These are phyloP conservation scores for Tenthredo scrophulariae DNA, from an alignment of 2,888 invertebrate species.

Conservation along the genomic window DNA sequence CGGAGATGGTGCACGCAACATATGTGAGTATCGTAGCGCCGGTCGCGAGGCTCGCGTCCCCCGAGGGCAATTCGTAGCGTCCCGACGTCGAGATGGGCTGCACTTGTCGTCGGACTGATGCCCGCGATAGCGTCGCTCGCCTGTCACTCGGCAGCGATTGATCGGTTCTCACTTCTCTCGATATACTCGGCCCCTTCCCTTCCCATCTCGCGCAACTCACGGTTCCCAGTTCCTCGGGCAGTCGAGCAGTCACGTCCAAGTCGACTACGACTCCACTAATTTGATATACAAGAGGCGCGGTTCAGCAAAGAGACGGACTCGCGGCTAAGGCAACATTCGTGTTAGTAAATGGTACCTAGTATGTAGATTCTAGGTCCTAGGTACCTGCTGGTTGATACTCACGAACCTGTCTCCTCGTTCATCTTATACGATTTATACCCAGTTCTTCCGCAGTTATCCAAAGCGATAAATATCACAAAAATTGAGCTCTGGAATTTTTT, in stretches of 20 bases:
- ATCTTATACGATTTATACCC: conserved; percentile 44
- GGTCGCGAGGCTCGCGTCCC: conserved; percentile 57
- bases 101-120: conserved; percentile 72
- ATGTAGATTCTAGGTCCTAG: conserved; percentile 6
- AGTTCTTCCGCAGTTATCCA: conserved; percentile 31
- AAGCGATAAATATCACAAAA: conserved; percentile 31
- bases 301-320: conserved; percentile 58
- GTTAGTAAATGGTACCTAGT: conserved; percentile 40
- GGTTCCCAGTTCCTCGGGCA: conserved; percentile 7
- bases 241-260: conserved; percentile 7
- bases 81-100: conserved; percentile 56
- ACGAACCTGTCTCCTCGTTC: conserved; percentile 37
- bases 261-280: conserved; percentile 62
- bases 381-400: conserved; percentile 28
- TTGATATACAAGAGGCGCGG: conserved; percentile 62
- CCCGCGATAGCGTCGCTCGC: conserved; percentile 68
- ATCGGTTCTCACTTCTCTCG: conserved; percentile 68
- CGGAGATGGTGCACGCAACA: not conserved
- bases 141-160: conserved; percentile 72
- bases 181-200: conserved; percentile 53
- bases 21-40: conserved; percentile 43
- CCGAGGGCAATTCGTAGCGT: conserved; percentile 64
- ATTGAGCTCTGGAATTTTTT: not conserved
- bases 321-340: not conserved
- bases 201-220: conserved; percentile 50